Evolutionary conservation across 1,140 invertebrate species (phyloP), one percentile per base, ranked within the genome.

Genomic region (Zaprionus gabonicus): DNA sequence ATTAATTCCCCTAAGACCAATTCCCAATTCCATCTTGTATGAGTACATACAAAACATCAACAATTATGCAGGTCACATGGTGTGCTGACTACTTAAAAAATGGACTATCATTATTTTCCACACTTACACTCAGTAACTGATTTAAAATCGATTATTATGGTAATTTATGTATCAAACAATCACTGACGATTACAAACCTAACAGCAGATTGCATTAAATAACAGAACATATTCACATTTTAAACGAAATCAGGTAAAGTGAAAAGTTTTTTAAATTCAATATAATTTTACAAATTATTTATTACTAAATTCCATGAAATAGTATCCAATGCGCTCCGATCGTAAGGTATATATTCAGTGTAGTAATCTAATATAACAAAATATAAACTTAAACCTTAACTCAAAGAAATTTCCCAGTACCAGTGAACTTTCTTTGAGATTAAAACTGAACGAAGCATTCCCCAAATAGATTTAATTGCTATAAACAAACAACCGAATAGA

Each of bases 1-100:
- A 69, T 60, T 41, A 15, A 59, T 56, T 66, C 49, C 13, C 23
- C 12, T 27, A 5, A 15, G 17, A 20, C 36, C 15, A n/a, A 28
- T 56, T 56, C 53, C 1, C 15, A 28, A 28, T 28, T 28, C n/a
- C 41, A 46, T 17, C 41, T 17, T 17, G 7, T 46, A 20, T 20
- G 20, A 20, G 20, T 20, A 46, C n/a, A 46, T 46, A 46, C 41
- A 17, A 46, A 41, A 46, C n/a, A 17, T 46, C 41, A 46, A 20
- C 9, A 46, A 46, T 17, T 46, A 17, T 17, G 6, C n/a, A 46
- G 15, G n/a, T 17, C 41, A 46, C 17, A 17, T 7, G 6, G 41
- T 9, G 17, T 46, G n/a, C 41, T 46, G 41, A 41, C 5, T 41
- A n/a, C n/a, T 17, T 7, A 2, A n/a, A 44, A n/a, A 44, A 2